phyloP scores from a whole-genome alignment of 2,888 invertebrate genomes.

The Candidula unifasciata region DNA sequence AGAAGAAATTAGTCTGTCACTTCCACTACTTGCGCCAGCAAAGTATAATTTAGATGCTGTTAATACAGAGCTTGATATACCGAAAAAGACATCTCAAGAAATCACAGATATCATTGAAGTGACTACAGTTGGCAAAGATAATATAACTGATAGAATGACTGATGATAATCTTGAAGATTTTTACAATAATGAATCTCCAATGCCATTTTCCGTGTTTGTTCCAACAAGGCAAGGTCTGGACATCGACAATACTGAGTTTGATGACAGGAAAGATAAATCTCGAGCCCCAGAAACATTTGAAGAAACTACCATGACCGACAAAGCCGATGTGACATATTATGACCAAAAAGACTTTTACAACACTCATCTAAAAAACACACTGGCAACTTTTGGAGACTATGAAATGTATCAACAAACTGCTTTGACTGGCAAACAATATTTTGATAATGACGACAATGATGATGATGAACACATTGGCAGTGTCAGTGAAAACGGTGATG shows the following conservation, averaged over 20 bases:
- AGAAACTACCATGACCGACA: not conserved
- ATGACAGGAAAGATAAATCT: not conserved
- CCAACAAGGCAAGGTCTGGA: not conserved
- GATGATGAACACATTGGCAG: conserved; percentile 48
- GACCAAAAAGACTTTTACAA: not conserved
- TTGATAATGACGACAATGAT: conserved; percentile 30
- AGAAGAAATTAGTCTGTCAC: not conserved
- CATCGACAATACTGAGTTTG: not conserved
- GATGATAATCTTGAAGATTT: not conserved
- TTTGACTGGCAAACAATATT: not conserved
- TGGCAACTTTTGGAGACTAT: not conserved
- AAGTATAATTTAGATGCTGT: too few species aligned
- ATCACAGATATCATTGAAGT: too few species aligned
- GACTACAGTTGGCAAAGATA: not conserved
- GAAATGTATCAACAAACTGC: not conserved
- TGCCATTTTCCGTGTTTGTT: too few species aligned
- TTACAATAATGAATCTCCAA: too few species aligned
- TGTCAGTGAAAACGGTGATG: conserved; percentile 46
- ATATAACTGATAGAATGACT: not conserved
- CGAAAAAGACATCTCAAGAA: too few species aligned
- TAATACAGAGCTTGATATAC: too few species aligned
- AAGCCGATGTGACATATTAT: not conserved
- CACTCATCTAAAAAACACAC: not conserved
- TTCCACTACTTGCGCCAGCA: not conserved
- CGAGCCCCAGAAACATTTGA: not conserved